Evolutionary conservation across 2,888 invertebrate species (phyloP), one percentile per base, ranked within the genome.

Genomic region (Melieria crassipennis): DNA sequence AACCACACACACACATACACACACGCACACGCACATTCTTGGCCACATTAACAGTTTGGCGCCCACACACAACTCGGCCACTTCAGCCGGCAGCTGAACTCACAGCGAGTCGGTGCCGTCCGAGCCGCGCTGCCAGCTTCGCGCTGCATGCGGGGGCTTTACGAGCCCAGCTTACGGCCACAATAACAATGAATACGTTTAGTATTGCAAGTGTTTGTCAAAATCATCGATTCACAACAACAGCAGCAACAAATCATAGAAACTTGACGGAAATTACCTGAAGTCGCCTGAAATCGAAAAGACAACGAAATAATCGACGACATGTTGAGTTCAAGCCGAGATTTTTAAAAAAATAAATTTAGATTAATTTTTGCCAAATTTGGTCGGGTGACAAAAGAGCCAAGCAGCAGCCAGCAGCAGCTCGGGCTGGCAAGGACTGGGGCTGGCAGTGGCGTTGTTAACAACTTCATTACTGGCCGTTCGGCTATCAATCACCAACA

Each of bases 391-490:
- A n/a, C 13, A 52, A 13, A 9, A 30, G 30, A 30, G 30, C 30
- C 30, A 43, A 64, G 30, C 60, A 9, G 11, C 60, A 52, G 50
- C 11, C 48, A 66, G 47, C 48, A 66, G 47, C 9, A 30, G 48
- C 47, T n/a, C 3, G 7, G 10, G 46, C 9, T n/a, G n/a, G 48
- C 52, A 61, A 57, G 55, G 58, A 72, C n/a, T n/a, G n/a, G n/a
- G n/a, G n/a, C n/a, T n/a, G n/a, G 68, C 55, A 65, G 55, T 67
- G 47, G 45, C 46, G n/a, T 68, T 65, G 64, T 68, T 71, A 65
- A 71, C 68, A 73, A 68, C 70, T 71, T 71, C 57, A 69, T 69
- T 71, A 71, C 69, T n/a, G 50, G 46, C 48, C 46, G 65, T 67
- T 63, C 60, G 56, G 46, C 46, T 52, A 70, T 73, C 67, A 73